phyloP scores from a whole-genome alignment of 2,797 vertebrate genomes.

The Manis javanica region DNA sequence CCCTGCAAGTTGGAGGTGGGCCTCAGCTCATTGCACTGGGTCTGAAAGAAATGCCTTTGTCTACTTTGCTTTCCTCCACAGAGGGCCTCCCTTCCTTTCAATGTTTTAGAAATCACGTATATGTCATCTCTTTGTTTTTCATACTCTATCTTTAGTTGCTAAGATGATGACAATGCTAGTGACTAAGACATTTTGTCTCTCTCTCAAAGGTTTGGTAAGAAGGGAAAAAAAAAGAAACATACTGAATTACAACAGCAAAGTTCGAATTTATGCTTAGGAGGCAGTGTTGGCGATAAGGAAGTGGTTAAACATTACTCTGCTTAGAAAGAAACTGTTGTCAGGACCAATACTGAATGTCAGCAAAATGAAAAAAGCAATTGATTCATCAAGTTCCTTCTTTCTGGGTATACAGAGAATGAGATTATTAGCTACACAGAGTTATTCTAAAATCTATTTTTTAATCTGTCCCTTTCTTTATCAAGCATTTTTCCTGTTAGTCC shows the following conservation, averaged over 20 bases:
- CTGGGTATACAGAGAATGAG: neutral
- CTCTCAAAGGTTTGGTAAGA: conserved; percentile 76
- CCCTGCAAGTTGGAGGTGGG: neutral
- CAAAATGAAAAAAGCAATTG: conserved; percentile 83
- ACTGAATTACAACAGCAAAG: conserved; percentile 84
- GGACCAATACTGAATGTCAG: conserved; percentile 76
- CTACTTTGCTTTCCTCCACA: neutral
- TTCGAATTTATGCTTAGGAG: conserved; percentile 84
- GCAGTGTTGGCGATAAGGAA: conserved; percentile 85
- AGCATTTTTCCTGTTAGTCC: neutral
- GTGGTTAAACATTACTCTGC: conserved; percentile 86
- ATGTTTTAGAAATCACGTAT: neutral
- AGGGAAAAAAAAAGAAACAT: conserved; percentile 69
- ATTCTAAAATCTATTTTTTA: conserved; percentile 49
- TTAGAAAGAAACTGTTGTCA: conserved; percentile 81
- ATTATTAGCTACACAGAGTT: conserved; percentile 25
- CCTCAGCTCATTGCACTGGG: neutral
- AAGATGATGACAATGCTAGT: conserved; percentile 75
- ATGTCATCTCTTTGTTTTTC: conserved; percentile 60
- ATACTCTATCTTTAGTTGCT: conserved; percentile 79
- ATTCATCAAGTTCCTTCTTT: conserved; percentile 74
- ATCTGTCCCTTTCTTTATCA: conserved; percentile 22
- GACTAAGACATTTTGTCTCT: conserved; percentile 79
- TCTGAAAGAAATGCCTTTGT: neutral
- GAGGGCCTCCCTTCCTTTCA: neutral